Evolutionary conservation across 2,113 vertebrate genomes (phyloP).

Genomic region (Ameiurus melas): DNA sequence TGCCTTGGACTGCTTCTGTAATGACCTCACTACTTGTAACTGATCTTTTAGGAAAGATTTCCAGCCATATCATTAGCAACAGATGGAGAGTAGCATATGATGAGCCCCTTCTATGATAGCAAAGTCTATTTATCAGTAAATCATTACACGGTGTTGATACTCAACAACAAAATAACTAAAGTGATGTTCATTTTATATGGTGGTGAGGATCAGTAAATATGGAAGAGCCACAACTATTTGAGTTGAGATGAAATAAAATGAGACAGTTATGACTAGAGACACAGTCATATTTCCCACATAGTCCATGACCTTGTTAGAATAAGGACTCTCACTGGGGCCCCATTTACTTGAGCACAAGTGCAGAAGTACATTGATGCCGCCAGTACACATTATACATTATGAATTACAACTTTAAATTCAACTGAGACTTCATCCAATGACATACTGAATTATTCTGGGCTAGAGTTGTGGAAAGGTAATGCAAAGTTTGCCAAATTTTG

Average conservation of each 20-base stretch:
- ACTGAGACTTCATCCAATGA: background rate
- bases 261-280: background rate
- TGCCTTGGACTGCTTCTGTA: background rate
- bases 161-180: background rate
- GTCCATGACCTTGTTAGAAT: background rate
- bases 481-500: background rate
- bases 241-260: background rate
- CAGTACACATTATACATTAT: background rate
- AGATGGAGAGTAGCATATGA: constrained; percentile 1
- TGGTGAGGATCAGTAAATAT: background rate
- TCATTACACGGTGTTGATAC: background rate
- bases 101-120: background rate
- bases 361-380: background rate
- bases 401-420: background rate
- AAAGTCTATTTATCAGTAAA: background rate
- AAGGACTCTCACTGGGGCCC: background rate
- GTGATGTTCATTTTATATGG: background rate
- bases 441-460: background rate
- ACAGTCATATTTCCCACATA: background rate
- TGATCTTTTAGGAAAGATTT: background rate
- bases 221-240: background rate
- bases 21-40: background rate
- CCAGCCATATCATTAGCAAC: background rate
- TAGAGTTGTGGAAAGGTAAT: background rate
- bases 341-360: background rate